phyloP scores from a whole-genome alignment of 2,113 vertebrate species.

The Cavia porcellus region DNA sequence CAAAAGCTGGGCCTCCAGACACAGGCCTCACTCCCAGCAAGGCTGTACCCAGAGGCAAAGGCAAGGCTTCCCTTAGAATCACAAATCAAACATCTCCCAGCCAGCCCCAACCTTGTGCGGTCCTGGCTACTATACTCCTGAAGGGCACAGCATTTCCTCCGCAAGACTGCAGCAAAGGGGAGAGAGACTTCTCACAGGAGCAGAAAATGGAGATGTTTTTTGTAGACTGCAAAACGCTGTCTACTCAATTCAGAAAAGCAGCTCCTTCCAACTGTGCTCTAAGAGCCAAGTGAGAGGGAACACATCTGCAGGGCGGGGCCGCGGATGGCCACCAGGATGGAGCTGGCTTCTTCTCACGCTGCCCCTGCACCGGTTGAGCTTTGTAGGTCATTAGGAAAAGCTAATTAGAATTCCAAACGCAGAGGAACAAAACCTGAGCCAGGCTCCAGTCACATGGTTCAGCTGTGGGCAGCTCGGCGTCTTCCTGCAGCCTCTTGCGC shows the following conservation, averaged over 20 bases:
- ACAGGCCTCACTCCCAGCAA: background rate
- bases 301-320: conserved; percentile 62
- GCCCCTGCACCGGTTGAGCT: background rate
- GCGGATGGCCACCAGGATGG: conserved; percentile 64
- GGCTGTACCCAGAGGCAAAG: background rate
- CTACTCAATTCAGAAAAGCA: conserved; percentile 58
- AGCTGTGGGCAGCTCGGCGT: background rate
- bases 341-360: background rate
- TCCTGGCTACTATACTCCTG: background rate
- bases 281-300: conserved; percentile 63
- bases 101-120: background rate
- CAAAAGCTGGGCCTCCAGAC: background rate
- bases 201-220: conserved; percentile 60
- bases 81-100: background rate
- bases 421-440: background rate
- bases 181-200: conserved; percentile 47
- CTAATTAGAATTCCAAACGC: conserved; percentile 53
- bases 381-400: conserved; percentile 53
- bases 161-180: background rate
- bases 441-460: background rate
- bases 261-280: conserved; percentile 38
- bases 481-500: background rate
- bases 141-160: background rate
- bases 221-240: conserved; percentile 64
- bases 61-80: background rate